A percentile compares a stretch with the other conserved stretches of the same genome.
phyloP scores from a whole-genome alignment of 2,113 vertebrate species.

The Oryzias woworae region DNA sequence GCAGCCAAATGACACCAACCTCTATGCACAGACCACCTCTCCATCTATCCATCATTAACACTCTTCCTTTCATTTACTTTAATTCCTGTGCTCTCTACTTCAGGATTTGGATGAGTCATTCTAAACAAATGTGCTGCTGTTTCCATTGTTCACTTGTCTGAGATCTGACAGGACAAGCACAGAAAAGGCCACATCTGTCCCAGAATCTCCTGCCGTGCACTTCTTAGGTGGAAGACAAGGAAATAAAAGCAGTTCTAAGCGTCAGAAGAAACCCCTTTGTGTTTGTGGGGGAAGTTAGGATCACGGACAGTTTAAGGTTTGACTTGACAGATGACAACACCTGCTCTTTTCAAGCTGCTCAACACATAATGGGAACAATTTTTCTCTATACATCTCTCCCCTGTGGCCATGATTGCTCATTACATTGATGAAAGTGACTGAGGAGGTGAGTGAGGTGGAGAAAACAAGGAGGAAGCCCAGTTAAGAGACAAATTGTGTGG shows the following conservation, averaged over 20 bases:
- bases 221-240: constrained; percentile 74
- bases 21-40: constrained; percentile 12
- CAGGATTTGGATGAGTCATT: constrained; percentile 68
- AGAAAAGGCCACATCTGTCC: constrained; percentile 72
- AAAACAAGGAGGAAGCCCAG: constrained; percentile 33
- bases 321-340: constrained; percentile 61
- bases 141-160: constrained; percentile 69
- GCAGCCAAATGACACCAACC: constrained; percentile 59
- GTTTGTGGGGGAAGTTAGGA: constrained; percentile 50
- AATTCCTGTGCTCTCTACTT: constrained; percentile 64
- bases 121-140: constrained; percentile 58
- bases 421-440: constrained; percentile 50
- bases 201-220: constrained; percentile 73
- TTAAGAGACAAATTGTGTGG: constrained; percentile 33
- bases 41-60: constrained; percentile 23
- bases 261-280: constrained; percentile 50
- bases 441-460: constrained; percentile 17
- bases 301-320: constrained; percentile 45
- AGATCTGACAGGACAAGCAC: constrained; percentile 56
- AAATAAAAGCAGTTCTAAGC: constrained; percentile 65
- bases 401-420: constrained; percentile 60
- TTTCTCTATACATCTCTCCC: constrained; percentile 59
- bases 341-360: constrained; percentile 70
- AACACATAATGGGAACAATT: constrained; percentile 59
- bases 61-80: constrained; percentile 39